Base-by-base conservation (phyloP, 1,140 invertebrate species). In the Leptinotarsa undecemlineata region DNA sequence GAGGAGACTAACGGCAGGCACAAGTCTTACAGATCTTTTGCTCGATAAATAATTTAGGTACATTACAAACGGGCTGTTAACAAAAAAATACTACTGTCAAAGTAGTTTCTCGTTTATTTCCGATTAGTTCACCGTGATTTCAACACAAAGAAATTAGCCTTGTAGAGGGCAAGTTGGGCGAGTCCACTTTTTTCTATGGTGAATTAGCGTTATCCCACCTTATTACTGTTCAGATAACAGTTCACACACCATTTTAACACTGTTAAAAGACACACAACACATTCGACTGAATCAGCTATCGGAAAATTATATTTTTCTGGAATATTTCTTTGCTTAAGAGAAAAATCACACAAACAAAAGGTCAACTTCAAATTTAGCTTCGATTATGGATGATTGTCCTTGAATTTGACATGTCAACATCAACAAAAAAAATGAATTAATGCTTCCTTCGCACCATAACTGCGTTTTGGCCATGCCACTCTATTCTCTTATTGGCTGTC, bases 1-100 rank as follows among this genome's bases (percentile, higher is more conserved):
- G 48, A 89, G 85, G 76, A 90, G 86, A 84, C 86, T 89, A 80
- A 88, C 87, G 78, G 85, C 85, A 74, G 85, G 80, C 17, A 83
- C 76, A 68, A 83, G 76, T 76, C 82, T 83, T 71, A 82, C 79
- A 42, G 82, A 82, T 78, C 79, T 82, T 74, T 84, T 84, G 72
- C 74, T 82, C 68, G 82, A 78, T 33, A 82, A 72, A 78, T 81
- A 79, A 78, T 84, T 82, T 74, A 82, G 81, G 83, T 80, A 85
- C 84, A 85, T 85, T 79, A 85, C 84, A 85, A 81, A 67, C 72
- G n/a, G 51, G 60, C 73, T 61, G 78, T 17, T 57, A 71, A 48
- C 69, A 75, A 79, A 79, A 79, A 69, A 75, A 76, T 76, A 77
- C 73, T 64, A 71, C 51, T 73, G 15, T 57, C 48, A 11, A 51